Conservation (phyloP, 2,797 vertebrate species). For the Lacerta agilis region DNA sequence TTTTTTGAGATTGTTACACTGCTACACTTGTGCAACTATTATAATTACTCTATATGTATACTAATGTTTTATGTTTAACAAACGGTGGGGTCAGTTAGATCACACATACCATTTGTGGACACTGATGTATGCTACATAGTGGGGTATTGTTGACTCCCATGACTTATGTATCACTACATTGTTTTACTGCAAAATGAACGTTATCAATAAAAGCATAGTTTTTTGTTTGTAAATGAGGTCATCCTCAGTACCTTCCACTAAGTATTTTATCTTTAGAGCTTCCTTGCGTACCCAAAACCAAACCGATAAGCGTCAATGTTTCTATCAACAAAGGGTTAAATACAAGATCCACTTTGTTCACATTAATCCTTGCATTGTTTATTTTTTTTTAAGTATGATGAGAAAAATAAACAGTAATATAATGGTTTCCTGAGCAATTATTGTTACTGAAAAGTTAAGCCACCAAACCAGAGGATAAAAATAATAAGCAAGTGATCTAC, state of each 20-base stretch:
- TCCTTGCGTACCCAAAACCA: too few relatives aligned
- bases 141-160: too few relatives aligned
- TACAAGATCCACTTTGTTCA: not conserved
- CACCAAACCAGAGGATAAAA: constrained; percentile 1
- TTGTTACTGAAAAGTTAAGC: not conserved
- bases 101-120: not conserved
- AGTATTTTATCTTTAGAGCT: too few relatives aligned
- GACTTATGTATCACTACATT: too few relatives aligned
- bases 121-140: not conserved
- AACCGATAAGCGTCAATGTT: not conserved
- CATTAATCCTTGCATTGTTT: not conserved
- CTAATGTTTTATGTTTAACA: too few relatives aligned
- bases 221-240: too few relatives aligned
- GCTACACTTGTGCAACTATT: not conserved
- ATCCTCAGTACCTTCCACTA: too few relatives aligned
- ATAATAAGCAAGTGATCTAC: not conserved
- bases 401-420: not conserved
- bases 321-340: not conserved
- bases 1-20: not conserved
- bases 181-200: too few relatives aligned
- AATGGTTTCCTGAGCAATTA: not conserved
- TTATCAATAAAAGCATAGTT: too few relatives aligned
- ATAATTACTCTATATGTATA: not conserved
- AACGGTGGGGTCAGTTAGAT: too few relatives aligned
- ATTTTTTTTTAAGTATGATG: not conserved